Evolutionary conservation across 2,888 invertebrate species (phyloP).

Genomic region (Dione vanillae): DNA sequence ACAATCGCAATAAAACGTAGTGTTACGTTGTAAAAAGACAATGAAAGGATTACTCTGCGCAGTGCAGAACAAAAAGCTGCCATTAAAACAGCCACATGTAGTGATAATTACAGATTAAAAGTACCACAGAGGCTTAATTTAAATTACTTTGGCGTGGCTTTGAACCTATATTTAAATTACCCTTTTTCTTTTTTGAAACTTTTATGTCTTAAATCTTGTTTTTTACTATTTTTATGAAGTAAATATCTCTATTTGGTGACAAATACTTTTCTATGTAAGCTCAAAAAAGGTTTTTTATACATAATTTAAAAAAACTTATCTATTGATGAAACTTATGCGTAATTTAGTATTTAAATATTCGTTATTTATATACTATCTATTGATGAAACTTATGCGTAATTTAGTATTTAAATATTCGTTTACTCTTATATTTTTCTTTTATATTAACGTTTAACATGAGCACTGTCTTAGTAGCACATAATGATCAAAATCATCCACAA

Average conservation of each 20-base stretch:
- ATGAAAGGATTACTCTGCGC: conserved; percentile 29
- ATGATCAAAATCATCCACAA: too few species aligned
- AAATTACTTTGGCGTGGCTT: conserved; percentile 27
- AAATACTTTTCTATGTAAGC: background rate
- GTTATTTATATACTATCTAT: too few species aligned
- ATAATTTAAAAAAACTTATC: too few species aligned
- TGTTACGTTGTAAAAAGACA: conserved; percentile 32
- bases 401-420: too few species aligned
- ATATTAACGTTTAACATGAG: too few species aligned
- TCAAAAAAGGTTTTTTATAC: too few species aligned
- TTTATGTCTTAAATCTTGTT: background rate
- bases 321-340: too few species aligned
- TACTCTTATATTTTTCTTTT: too few species aligned
- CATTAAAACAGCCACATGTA: conserved; percentile 33
- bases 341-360: too few species aligned
- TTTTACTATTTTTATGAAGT: background rate
- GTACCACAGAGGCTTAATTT: conserved; percentile 24
- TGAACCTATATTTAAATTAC: conserved; percentile 17
- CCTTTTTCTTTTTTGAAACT: background rate
- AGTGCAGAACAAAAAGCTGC: conserved; percentile 35
- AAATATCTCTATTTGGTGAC: background rate
- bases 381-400: too few species aligned
- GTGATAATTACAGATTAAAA: conserved; percentile 40
- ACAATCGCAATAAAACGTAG: conserved; percentile 23
- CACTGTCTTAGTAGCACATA: too few species aligned